Evolutionary conservation across 2,113 vertebrate genomes (phyloP).

Genomic region (Poeciliopsis retropinna): DNA sequence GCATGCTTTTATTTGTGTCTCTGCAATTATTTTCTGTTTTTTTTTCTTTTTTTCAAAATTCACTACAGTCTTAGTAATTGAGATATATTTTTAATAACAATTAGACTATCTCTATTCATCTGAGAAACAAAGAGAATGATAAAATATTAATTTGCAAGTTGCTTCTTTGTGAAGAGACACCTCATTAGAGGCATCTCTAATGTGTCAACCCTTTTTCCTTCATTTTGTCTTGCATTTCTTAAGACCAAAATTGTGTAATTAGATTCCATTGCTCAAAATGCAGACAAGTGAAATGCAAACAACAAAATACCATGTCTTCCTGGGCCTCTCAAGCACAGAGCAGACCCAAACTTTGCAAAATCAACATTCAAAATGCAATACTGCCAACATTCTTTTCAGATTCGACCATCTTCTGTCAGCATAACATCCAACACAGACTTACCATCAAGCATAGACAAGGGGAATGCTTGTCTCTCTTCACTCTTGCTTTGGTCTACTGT

Average conservation of each 20-base stretch:
- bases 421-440: conserved; percentile 55
- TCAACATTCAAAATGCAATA: conserved; percentile 69
- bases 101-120: conserved; percentile 2
- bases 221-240: too few species aligned
- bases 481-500: conserved; percentile 62
- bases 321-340: conserved; percentile 43
- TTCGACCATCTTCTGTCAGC: conserved; percentile 25
- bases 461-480: conserved; percentile 45
- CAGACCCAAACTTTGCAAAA: conserved; percentile 49
- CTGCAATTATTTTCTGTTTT: not conserved
- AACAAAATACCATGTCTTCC: conserved; percentile 80
- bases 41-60: conserved; percentile 4
- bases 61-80: not conserved
- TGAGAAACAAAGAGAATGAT: not conserved
- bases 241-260: conserved; percentile 40
- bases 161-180: conserved; percentile 16
- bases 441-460: conserved; percentile 44
- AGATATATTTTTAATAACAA: not conserved
- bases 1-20: conserved; percentile 15
- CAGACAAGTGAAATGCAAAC: conserved; percentile 65
- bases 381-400: conserved; percentile 61
- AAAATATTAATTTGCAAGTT: not conserved
- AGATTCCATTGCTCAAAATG: conserved; percentile 24
- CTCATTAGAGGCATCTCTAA: conserved; percentile 13
- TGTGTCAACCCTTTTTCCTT: not conserved